phyloP scores from a whole-genome alignment of 2,113 vertebrate species.

The Numida meleagris region DNA sequence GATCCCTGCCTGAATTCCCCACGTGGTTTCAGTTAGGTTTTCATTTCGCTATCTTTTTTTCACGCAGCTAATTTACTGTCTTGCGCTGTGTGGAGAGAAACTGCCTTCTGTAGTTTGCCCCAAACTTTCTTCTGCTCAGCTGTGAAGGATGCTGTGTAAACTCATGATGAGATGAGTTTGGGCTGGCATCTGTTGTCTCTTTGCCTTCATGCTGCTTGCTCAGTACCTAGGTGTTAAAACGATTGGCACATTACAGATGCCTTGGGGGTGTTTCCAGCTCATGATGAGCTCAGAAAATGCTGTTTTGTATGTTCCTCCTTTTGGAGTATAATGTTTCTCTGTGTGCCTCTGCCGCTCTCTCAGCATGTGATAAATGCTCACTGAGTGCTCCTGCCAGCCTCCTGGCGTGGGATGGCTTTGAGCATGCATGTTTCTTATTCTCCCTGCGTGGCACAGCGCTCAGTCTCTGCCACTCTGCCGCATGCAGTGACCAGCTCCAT shows the following conservation, averaged over 20 bases:
- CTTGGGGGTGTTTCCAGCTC: background rate
- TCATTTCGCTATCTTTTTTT: background rate
- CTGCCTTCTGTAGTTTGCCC: background rate
- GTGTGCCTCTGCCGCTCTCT: background rate
- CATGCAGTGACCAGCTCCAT: background rate
- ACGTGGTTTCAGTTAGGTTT: background rate
- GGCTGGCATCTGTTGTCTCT: background rate
- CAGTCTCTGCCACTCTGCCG: background rate
- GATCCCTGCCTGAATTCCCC: background rate
- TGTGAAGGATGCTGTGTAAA: fast-evolving
- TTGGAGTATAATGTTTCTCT: background rate
- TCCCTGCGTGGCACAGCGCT: background rate
- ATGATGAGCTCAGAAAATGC: background rate
- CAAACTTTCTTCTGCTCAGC: background rate
- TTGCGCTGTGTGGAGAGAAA: background rate
- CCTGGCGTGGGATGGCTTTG: background rate
- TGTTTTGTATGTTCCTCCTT: background rate
- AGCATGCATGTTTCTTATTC: background rate
- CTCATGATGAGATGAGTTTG: background rate
- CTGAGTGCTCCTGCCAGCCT: background rate
- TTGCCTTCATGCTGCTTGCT: background rate
- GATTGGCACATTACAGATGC: background rate
- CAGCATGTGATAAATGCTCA: background rate
- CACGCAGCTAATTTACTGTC: background rate
- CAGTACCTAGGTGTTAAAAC: background rate